Evolutionary conservation across 2,113 vertebrate species (phyloP), one percentile per base, ranked within the genome.

Genomic region (Arizona elegans): DNA sequence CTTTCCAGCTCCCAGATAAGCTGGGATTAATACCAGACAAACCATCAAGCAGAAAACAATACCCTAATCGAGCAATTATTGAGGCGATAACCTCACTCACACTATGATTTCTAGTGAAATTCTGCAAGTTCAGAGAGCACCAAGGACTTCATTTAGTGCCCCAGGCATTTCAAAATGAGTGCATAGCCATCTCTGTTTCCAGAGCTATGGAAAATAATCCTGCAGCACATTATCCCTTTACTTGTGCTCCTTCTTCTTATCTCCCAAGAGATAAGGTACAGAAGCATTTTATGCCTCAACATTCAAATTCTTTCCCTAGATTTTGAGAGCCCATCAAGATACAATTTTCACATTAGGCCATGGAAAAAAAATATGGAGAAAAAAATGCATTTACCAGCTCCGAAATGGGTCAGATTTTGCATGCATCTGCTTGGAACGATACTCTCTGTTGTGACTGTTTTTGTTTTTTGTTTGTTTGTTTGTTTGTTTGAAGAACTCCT

Each of bases 371-470:
- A 94, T 26, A 5, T 13, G 70, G 70, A 92, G 24, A 29, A 33
- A 5, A 5, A n/a, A 70, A n/a, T 59, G n/a, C 94, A 95, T 95
- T 86, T 55, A 9, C 94, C 94, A 93, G 50, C 89, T 75, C 15
- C 93, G 56, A 96, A 96, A 94, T 91, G 94, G 94, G 94, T 96
- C 95, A 95, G 58, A 13, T 93, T 86, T 95, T 94, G 92, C 91
- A 93, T 65, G 53, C 52, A 87, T 87, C 75, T 90, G 88, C 91
- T 90, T 94, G 93, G 90, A 95, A 94, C n/a, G 29, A 95, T 95
- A 53, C 92, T 97, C 94, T 88, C 94, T 50, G 43, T 89, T 92
- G 92, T 94, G 94, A 88, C 94, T 4, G 47, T 24, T 15, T 19
- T 50, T 7, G 0, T 4, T 55, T 43, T 23, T 38, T 17, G 75